Conservation (phyloP, 2,113 vertebrate genomes). For the Larimichthys polyactis region DNA sequence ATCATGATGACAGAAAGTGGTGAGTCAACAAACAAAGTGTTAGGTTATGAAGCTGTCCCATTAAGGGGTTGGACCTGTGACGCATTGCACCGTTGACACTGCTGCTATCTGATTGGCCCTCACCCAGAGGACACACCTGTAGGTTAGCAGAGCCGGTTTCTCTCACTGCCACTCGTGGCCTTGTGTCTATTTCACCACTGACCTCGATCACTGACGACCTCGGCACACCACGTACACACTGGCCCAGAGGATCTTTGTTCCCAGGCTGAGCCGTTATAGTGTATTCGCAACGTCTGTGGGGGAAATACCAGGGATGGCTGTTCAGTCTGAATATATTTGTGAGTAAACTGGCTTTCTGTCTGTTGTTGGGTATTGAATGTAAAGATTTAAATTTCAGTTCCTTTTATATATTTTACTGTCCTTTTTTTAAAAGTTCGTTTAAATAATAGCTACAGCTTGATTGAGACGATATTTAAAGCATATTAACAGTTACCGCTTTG, state of each 20-base stretch:
- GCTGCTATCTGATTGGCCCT: slow-evolving; percentile 69
- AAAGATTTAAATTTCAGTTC: neutral
- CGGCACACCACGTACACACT: neutral
- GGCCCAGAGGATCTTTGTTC: slow-evolving; percentile 3
- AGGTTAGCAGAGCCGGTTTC: slow-evolving; percentile 49
- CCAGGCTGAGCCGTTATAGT: neutral
- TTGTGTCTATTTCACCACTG: slow-evolving; percentile 47
- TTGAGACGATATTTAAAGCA: neutral
- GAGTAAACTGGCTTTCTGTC: slow-evolving; percentile 50
- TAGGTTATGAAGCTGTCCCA: neutral
- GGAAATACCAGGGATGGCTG: slow-evolving; percentile 60
- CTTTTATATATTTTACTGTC: neutral
- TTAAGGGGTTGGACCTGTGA: slow-evolving; percentile 60
- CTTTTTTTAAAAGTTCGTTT: neutral
- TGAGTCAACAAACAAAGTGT: slow-evolving; percentile 38
- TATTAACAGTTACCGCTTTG: neutral
- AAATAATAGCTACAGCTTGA: neutral
- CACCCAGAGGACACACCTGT: slow-evolving; percentile 70
- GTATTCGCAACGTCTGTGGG: slow-evolving; percentile 4
- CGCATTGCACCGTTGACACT: slow-evolving; percentile 49
- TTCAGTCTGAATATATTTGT: slow-evolving; percentile 61
- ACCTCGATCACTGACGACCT: slow-evolving; percentile 35
- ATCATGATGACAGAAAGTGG: slow-evolving; percentile 50
- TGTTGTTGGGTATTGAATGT: neutral
- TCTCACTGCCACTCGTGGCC: slow-evolving; percentile 33